phyloP scores from a whole-genome alignment of 2,797 vertebrate genomes.

The Hypotaenidia okinawae region DNA sequence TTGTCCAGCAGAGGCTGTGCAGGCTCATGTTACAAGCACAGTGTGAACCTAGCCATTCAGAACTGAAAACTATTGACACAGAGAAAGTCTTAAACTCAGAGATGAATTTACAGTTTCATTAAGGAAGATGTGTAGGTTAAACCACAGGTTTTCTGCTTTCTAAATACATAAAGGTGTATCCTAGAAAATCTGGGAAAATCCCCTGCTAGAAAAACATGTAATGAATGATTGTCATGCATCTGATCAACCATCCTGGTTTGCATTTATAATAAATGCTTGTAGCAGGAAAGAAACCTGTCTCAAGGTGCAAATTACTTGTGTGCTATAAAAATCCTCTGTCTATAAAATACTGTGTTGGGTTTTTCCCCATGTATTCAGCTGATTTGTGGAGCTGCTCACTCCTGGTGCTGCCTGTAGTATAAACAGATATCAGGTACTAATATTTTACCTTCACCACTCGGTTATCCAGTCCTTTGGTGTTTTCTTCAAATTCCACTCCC shows the following conservation, averaged over 20 bases:
- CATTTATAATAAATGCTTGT: slow-evolving; percentile 19
- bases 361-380: neutral
- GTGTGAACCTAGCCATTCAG: neutral
- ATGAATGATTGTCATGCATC: neutral
- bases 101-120: neutral
- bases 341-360: neutral
- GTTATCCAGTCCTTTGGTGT: slow-evolving; percentile 88
- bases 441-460: slow-evolving; percentile 82
- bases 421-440: neutral
- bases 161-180: neutral
- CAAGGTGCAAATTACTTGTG: neutral
- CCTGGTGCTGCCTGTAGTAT: neutral
- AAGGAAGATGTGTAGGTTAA: neutral
- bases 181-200: neutral
- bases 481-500: slow-evolving; percentile 90
- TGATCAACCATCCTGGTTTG: neutral
- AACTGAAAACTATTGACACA: neutral
- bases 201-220: neutral
- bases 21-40: neutral
- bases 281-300: neutral
- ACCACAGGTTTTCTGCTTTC: neutral
- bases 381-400: neutral
- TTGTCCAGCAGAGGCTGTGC: neutral
- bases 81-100: neutral
- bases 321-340: neutral